Evolutionary conservation across 2,888 invertebrate species (phyloP), one percentile per base, ranked within the genome.

Genomic region (Drosophila affinis): DNA sequence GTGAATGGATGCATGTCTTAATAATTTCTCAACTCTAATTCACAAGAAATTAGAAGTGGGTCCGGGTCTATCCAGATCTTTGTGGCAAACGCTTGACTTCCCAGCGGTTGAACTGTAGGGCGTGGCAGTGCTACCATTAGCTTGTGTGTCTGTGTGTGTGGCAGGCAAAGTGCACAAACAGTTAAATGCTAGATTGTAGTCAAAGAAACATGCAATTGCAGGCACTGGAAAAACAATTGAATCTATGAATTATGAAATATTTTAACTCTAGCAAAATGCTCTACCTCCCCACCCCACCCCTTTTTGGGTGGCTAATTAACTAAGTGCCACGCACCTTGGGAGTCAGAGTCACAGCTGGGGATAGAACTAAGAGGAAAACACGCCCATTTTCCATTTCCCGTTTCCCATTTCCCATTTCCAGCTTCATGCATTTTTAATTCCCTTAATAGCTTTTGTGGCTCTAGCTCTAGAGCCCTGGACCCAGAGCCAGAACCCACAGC

Each of bases 351-450:
- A 18, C 55, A 62, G 55, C 75, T 62, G 67, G 51, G 52, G 39
- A 61, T 70, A 39, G n/a, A 39, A 39, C 51, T 47, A 51, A 49
- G 60, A 56, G 57, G 61, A 57, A 58, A 76, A 64, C 54, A 39
- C 39, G 7, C 39, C 65, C 83, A 81, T 72, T 76, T 87, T 85
- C 81, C 84, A 89, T 88, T 89, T 89, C 89, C 89, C 84, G 89
- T 88, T 89, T 89, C 89, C 89, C 89, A 88, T 88, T 87, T 39
- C 65, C 83, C 79, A 75, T 75, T 87, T 87, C 76, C 75, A 75
- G 72, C 83, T 76, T 88, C 86, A 89, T 88, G 88, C 88, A 88
- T 88, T 89, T 88, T 88, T 88, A 88, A 88, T 88, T 87, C 84
- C 79, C 77, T 81, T 88, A 88, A 88, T 88, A 88, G 88, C 88